phyloP scores from a whole-genome alignment of 2,113 vertebrate species.

The Origma solitaria region DNA sequence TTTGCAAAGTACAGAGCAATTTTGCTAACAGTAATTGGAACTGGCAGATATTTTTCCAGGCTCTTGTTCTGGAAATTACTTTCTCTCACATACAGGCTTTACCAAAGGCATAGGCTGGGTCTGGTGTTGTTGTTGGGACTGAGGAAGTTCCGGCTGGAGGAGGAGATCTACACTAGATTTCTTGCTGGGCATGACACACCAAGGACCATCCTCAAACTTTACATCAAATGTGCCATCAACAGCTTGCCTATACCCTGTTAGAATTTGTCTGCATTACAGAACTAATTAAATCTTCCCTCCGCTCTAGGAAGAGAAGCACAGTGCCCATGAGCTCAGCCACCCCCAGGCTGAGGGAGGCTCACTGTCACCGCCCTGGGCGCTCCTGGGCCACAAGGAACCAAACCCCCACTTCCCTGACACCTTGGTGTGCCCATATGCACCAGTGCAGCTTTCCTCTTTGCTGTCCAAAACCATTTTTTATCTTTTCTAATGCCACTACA shows the following conservation, averaged over 20 bases:
- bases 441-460: neutral
- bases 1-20: neutral
- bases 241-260: neutral
- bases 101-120: neutral
- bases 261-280: neutral
- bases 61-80: neutral
- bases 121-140: fast-evolving
- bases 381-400: neutral
- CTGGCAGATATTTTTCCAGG: neutral
- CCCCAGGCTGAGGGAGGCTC: neutral
- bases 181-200: neutral
- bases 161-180: neutral
- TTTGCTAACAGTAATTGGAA: neutral
- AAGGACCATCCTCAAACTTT: neutral
- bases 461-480: neutral
- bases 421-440: neutral
- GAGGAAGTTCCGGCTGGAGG: fast-evolving
- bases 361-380: neutral
- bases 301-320: neutral
- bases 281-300: neutral
- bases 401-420: neutral
- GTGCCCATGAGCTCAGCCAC: fast-evolving
- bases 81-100: neutral
- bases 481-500: neutral
- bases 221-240: fast-evolving